Evolutionary conservation across 2,113 vertebrate species (phyloP), one percentile per base, ranked within the genome.

Genomic region (Tamias sibiricus): DNA sequence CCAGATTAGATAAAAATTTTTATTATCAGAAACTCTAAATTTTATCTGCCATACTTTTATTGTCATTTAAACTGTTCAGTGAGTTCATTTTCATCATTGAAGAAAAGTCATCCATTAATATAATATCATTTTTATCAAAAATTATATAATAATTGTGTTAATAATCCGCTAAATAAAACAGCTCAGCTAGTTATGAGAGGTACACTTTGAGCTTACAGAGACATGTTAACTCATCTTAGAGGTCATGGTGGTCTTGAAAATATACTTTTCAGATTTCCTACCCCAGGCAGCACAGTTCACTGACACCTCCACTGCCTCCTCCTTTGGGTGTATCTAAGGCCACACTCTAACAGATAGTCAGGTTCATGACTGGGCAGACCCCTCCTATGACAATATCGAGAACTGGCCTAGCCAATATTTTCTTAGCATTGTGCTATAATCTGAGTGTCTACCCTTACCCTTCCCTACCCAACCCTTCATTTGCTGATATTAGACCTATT

Each of bases 131-230:
- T 4, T 64, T 16, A 47, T n/a, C 19, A 13, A 26, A 71, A 52
- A 37, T 49, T 47, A 40, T 17, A 19, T 52, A 75, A 47, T 0
- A 87, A 68, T 22, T 87, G 4, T 52, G 19, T 37, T 28, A 86
- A 74, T 88, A 64, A 4, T 54, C 74, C 37, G 16, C 35, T 35
- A 12, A 95, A 72, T 92, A 83, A 68, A 47, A 87, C 8, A 84
- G 19, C 17, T 80, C 26, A 74, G 16, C 11, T 77, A 37, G 40
- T 87, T 77, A 24, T 64, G 68, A 32, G 16, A 81, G 4, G 2
- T 44, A 11, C 22, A 42, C 12, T 16, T 22, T 44, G 32, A 71
- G 4, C 8, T 81, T 69, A 37, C 14, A 7, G 30, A 26, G 30
- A 37, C 49, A 75, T 19, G 76, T 40, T 44, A 88, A 62, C 28